A percentile compares a stretch with the other conserved stretches of the same genome.
Conservation (phyloP, 2,113 vertebrate genomes). For the Ceyx melanurus region DNA sequence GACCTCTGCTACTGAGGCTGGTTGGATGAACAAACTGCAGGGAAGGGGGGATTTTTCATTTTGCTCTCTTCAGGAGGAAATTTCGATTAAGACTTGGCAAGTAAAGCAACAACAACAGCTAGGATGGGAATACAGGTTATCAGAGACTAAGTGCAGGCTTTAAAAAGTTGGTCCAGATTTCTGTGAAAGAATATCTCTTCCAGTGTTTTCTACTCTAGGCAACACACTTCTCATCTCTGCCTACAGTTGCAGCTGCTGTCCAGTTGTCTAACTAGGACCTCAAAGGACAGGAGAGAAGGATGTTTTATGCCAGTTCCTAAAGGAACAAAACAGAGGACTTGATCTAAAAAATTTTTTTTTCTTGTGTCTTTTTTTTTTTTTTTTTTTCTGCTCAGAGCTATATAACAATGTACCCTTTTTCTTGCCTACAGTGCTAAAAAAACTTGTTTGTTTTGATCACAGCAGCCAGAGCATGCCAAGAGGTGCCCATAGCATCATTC, state of each 20-base stretch:
- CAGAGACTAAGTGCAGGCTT: background rate
- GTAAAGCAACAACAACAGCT: background rate
- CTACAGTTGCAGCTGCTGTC: background rate
- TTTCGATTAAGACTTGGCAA: background rate
- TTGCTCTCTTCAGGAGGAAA: background rate
- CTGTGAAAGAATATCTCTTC: background rate
- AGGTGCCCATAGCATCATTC: background rate
- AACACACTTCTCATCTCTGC: background rate
- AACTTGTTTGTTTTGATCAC: background rate
- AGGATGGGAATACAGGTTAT: background rate
- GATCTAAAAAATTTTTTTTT: background rate
- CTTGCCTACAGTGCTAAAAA: background rate
- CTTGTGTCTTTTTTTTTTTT: background rate
- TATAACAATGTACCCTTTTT: background rate
- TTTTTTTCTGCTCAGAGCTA: background rate
- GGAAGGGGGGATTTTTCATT: background rate
- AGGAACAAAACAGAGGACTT: background rate
- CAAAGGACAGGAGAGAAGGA: background rate
- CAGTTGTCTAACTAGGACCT: background rate
- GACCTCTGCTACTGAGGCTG: background rate
- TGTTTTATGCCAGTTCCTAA: background rate
- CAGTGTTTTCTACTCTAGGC: accelerated
- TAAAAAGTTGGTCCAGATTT: background rate
- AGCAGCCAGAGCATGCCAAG: background rate
- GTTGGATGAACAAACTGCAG: background rate